Conservation (phyloP, 2,888 invertebrate genomes). For the Acrobasis suavella region DNA sequence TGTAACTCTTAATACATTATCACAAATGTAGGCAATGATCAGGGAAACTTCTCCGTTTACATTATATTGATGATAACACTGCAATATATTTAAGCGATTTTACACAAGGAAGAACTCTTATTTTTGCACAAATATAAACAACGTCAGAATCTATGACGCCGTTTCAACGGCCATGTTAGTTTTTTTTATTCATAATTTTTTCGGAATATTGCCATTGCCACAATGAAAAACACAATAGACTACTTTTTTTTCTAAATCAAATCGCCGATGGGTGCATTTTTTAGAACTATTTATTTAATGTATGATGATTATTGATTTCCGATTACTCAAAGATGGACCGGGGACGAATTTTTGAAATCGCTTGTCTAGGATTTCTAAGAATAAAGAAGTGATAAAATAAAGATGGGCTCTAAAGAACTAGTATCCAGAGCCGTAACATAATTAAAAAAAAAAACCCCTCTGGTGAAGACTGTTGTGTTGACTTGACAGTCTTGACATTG, state of each 20-base stretch:
- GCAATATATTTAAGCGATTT: constrained; percentile 32
- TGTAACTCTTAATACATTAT: constrained; percentile 61
- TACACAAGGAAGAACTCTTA: constrained; percentile 36
- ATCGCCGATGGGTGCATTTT: too few species aligned
- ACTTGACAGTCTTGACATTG: too few species aligned
- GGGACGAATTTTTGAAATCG: too few species aligned
- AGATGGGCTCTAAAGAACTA: too few species aligned
- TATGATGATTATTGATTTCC: too few species aligned
- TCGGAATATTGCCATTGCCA: constrained; percentile 3
- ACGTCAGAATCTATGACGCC: constrained; percentile 79
- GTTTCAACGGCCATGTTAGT: constrained; percentile 75
- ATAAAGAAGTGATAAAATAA: too few species aligned
- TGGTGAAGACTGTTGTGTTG: too few species aligned
- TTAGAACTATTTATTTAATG: too few species aligned
- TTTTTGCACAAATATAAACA: constrained; percentile 74
- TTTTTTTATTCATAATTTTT: constrained; percentile 35
- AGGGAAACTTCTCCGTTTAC: constrained; percentile 44
- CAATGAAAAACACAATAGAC: neutral
- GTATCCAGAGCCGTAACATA: too few species aligned
- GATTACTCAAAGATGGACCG: too few species aligned
- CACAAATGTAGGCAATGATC: constrained; percentile 35
- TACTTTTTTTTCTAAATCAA: neutral
- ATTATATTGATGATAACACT: constrained; percentile 48
- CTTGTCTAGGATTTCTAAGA: too few species aligned
- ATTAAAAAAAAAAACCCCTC: too few species aligned